Evolutionary conservation across 1,140 invertebrate species (phyloP).

Genomic region (Colletes gigas): DNA sequence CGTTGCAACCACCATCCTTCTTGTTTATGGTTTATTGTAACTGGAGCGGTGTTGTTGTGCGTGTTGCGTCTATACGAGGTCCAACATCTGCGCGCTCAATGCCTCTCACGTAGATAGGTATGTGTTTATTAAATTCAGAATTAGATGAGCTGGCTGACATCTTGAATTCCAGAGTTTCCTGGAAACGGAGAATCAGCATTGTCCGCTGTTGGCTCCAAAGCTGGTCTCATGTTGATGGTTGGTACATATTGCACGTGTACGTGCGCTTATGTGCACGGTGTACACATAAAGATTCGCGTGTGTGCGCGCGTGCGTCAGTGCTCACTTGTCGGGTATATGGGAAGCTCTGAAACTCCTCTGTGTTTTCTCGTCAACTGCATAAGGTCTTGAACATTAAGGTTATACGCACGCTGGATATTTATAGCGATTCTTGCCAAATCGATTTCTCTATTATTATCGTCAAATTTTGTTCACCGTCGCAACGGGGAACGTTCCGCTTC

Average conservation of each 20-base stretch:
- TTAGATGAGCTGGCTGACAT: constrained; percentile 59
- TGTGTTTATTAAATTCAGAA: constrained; percentile 68
- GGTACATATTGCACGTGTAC: constrained; percentile 48
- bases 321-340: neutral
- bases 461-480: neutral
- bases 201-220: constrained; percentile 15
- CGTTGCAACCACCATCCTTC: neutral
- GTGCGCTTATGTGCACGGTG: constrained; percentile 35
- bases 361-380: constrained; percentile 10
- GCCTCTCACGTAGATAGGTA: constrained; percentile 44
- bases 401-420: constrained; percentile 21
- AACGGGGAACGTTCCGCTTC: too few species aligned
- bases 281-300: constrained; percentile 28
- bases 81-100: constrained; percentile 49
- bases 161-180: constrained; percentile 54
- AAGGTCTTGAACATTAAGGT: constrained; percentile 32
- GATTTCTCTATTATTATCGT: neutral
- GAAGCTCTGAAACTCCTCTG: neutral
- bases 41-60: neutral
- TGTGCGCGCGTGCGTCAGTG: neutral
- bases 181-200: constrained; percentile 58
- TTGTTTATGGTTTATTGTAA: constrained; percentile 23
- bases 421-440: neutral
- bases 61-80: neutral
- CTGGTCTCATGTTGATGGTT: constrained; percentile 8